Evolutionary conservation across 2,888 invertebrate genomes (phyloP).

Genomic region (Patella caerulea): DNA sequence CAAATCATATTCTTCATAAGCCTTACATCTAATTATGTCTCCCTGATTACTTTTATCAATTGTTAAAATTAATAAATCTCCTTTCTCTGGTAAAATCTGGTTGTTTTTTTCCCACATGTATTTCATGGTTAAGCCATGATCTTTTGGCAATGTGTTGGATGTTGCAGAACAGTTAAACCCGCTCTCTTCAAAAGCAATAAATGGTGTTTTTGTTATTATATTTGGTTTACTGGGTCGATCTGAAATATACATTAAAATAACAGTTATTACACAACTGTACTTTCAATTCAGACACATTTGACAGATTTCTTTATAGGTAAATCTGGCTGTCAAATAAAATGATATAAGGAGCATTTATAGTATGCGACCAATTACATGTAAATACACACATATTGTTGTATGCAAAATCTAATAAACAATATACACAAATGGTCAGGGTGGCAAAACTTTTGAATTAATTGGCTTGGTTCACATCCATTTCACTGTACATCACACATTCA

Average conservation of each 20-base stretch:
- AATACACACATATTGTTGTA: too few species aligned
- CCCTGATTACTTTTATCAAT: background rate
- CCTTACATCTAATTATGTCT: background rate
- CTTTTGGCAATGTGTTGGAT: background rate
- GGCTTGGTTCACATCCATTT: too few species aligned
- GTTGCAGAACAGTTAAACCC: background rate
- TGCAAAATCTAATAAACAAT: too few species aligned
- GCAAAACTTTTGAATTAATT: too few species aligned
- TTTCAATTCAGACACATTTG: background rate
- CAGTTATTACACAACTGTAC: background rate
- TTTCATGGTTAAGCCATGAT: background rate
- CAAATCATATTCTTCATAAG: background rate
- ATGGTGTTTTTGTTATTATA: background rate
- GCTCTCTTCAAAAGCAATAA: background rate
- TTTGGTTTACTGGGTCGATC: background rate
- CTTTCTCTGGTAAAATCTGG: background rate
- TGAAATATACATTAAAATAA: background rate
- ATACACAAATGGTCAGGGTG: too few species aligned
- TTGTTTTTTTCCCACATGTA: background rate
- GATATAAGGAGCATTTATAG: too few species aligned
- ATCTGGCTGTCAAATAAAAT: too few species aligned
- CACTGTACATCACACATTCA: too few species aligned
- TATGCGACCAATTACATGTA: too few species aligned
- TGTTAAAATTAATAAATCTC: background rate
- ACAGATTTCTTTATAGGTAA: too few species aligned